Conservation (phyloP, 2,797 vertebrate species). For the Myotis daubentonii region DNA sequence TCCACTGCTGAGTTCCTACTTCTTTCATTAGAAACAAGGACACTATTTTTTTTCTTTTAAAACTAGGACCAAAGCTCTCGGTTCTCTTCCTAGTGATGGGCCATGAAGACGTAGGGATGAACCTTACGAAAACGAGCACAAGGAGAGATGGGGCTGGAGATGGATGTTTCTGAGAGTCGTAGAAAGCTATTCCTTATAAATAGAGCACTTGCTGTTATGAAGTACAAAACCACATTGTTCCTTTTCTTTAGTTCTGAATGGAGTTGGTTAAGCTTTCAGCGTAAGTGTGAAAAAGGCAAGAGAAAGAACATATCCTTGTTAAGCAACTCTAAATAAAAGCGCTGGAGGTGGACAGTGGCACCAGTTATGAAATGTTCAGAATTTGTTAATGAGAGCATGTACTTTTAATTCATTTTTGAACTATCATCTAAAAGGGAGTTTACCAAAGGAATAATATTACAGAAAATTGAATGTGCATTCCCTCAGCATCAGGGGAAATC, state of each 20-base stretch:
- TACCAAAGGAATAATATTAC: constrained; percentile 66
- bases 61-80: not conserved
- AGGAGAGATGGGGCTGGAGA: constrained; percentile 53
- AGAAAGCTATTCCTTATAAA: constrained; percentile 64
- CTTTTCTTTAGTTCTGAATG: constrained; percentile 77
- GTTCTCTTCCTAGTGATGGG: constrained; percentile 46
- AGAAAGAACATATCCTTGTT: constrained; percentile 80
- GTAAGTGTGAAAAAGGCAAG: constrained; percentile 80
- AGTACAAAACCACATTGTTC: constrained; percentile 73
- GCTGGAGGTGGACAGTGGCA: constrained; percentile 79
- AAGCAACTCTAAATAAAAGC: constrained; percentile 83
- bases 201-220: constrained; percentile 68
- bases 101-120: constrained; percentile 72
- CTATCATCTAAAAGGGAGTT: constrained; percentile 84
- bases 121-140: constrained; percentile 70
- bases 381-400: constrained; percentile 82
- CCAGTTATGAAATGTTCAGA: constrained; percentile 82
- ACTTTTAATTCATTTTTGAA: constrained; percentile 84
- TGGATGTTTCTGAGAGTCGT: constrained; percentile 31
- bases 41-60: constrained; percentile 12
- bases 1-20: constrained; percentile 41
- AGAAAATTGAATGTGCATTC: constrained; percentile 63
- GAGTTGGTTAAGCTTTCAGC: constrained; percentile 79
- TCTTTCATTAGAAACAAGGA: constrained; percentile 58
- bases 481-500: constrained; percentile 74